These are phyloP conservation scores for Poecile montanus DNA, from an alignment of 2,797 vertebrate genomes.

Conservation along the genomic window DNA sequence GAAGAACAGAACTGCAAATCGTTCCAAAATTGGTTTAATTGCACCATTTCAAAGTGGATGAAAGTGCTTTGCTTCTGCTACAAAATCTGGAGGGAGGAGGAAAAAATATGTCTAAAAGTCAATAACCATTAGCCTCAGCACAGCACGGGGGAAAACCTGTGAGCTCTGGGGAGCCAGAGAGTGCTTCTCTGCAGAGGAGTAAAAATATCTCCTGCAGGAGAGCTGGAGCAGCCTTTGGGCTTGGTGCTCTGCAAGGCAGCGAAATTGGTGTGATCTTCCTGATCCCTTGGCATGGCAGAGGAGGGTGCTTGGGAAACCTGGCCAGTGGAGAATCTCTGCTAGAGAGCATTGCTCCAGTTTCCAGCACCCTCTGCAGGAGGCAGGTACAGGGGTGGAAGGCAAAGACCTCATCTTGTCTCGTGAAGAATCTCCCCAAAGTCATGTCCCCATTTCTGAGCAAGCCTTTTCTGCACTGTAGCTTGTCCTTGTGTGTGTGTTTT, in stretches of 20 bases:
- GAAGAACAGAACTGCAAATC: neutral
- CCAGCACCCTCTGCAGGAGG: neutral
- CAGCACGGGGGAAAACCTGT: neutral
- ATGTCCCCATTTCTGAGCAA: neutral
- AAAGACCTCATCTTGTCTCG: neutral
- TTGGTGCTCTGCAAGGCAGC: neutral
- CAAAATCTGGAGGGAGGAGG: neutral
- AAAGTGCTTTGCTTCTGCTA: constrained; percentile 4
- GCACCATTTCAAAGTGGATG: neutral
- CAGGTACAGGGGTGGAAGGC: neutral
- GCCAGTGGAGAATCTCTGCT: neutral
- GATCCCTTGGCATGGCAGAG: neutral
- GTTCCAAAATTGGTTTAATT: constrained; percentile 6
- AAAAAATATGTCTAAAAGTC: neutral
- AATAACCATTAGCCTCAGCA: neutral
- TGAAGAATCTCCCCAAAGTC: neutral
- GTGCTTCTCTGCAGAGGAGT: neutral
- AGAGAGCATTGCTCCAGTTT: neutral
- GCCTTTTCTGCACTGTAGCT: neutral
- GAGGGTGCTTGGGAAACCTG: neutral
- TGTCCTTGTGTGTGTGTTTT: neutral
- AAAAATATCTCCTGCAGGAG: neutral
- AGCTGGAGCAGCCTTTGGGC: neutral
- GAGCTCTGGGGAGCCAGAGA: neutral
- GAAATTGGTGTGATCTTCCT: neutral